phyloP scores from a whole-genome alignment of 2,113 vertebrate genomes.

The Pachyramphus minor region DNA sequence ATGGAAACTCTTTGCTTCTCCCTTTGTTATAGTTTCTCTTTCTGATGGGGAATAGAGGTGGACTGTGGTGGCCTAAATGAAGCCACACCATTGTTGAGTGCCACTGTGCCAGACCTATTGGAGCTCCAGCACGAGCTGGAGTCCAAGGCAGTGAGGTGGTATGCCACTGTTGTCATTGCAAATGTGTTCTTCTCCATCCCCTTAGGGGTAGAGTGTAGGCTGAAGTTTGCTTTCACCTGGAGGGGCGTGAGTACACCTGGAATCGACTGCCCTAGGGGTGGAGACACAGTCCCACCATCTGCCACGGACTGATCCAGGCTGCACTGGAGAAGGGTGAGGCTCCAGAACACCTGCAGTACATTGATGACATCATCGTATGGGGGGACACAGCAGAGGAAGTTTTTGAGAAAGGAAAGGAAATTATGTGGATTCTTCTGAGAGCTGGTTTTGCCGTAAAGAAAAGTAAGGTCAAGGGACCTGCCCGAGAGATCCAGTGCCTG shows the following conservation, averaged over 20 bases:
- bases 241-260: not conserved
- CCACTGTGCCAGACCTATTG: not conserved
- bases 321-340: too few relatives aligned
- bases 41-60: not conserved
- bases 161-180: not conserved
- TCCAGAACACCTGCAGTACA: too few relatives aligned
- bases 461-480: too few relatives aligned
- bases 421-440: too few relatives aligned
- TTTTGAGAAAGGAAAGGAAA: too few relatives aligned
- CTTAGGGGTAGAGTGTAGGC: not conserved
- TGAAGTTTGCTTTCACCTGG: not conserved
- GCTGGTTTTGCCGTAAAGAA: too few relatives aligned
- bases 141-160: not conserved
- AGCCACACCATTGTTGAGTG: not conserved
- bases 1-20: not conserved
- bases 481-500: too few relatives aligned
- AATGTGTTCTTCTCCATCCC: too few relatives aligned
- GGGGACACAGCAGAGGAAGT: too few relatives aligned
- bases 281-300: not conserved
- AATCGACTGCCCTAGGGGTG: not conserved
- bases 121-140: not conserved
- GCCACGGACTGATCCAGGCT: too few relatives aligned
- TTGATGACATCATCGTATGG: too few relatives aligned
- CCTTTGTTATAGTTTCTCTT: not conserved
- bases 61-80: not conserved